Evolutionary conservation across 2,113 vertebrate species (phyloP).

Genomic region (Rhagologus leucostigma): DNA sequence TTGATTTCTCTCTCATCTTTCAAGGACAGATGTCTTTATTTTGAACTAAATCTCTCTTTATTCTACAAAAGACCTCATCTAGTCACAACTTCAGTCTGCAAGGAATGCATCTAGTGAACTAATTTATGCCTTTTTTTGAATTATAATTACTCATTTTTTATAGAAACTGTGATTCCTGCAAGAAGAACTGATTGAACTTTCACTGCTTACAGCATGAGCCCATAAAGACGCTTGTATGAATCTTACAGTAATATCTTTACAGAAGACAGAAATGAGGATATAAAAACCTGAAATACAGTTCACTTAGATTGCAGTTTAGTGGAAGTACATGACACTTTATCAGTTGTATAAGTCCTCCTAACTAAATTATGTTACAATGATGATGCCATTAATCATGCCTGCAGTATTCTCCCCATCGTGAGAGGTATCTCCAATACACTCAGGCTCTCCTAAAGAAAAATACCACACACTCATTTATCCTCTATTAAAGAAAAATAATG

Average conservation of each 20-base stretch:
- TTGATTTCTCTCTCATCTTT: background rate
- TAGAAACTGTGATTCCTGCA: constrained; percentile 51
- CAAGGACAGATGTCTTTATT: background rate
- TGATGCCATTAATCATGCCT: constrained; percentile 55
- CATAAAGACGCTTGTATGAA: constrained; percentile 51
- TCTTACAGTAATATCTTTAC: constrained; percentile 60
- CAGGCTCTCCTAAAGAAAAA: constrained; percentile 33
- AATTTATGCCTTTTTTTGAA: constrained; percentile 44
- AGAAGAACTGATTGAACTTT: constrained; percentile 62
- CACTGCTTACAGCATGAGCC: constrained; percentile 30
- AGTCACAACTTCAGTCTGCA: constrained; percentile 17
- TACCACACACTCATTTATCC: constrained; percentile 35
- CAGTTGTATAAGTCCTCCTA: constrained; percentile 62
- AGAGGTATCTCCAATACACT: constrained; percentile 31
- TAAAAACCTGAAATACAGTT: constrained; percentile 66
- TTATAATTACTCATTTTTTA: constrained; percentile 45
- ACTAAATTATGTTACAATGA: constrained; percentile 68
- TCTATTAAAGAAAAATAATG: constrained; percentile 52
- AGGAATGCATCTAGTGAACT: constrained; percentile 35
- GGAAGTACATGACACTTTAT: constrained; percentile 60
- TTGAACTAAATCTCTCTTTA: constrained; percentile 29
- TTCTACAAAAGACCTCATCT: constrained; percentile 11
- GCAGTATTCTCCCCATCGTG: background rate
- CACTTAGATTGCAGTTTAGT: constrained; percentile 62
- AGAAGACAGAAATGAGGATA: constrained; percentile 61